Base-by-base conservation (phyloP, 2,888 invertebrate species). In the Tetheella fluctuosa region DNA sequence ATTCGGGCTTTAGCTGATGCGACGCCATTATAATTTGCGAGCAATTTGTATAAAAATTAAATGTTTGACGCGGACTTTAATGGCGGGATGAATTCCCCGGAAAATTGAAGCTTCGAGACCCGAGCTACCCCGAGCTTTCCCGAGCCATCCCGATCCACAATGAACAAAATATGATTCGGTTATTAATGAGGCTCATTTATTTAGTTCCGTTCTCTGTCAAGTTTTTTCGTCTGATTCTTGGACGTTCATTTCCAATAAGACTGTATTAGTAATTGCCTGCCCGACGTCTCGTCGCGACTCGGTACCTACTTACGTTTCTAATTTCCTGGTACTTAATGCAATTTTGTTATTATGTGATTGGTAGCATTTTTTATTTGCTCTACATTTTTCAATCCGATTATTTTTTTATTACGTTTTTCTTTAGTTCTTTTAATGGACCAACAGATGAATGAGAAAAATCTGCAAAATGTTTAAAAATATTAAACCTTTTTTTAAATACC, bases 31-130 rank as follows among this genome's bases (percentile, higher is more conserved):
- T 72, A 72, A 79, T 79, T 80, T 77, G 71, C 70, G 58, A 78
- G 71, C 74, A 77, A 78, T 77, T 79, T 79, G 80, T 78, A 71
- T 73, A 74, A 76, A 77, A 77, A 76, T 74, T 79, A 76, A 76
- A 76, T 74, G 73, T 67, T 74, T 70, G 68, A 75, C 67, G 70
- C 65, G 58, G 61, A 60, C 58, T 67, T 64, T 71, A 73, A 73
- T 71, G 65, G 73, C 59, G 53, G 42, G 25, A 42, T 20, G 39
- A 23, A 48, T 17, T 20, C 48, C 7, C n/a, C n/a, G 6, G 39
- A 39, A 39, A 39, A 39, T 39, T 39, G 39, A n/a, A 39, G 39
- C 5, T 6, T 6, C 37, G 37, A 37, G 37, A 1, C 13, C 37
- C n/a, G 28, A 39, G 53, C 28, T 15, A 62, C 12, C 62, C 57